Base-by-base conservation (phyloP, 1,140 invertebrate genomes). In the Megalopta genalis region DNA sequence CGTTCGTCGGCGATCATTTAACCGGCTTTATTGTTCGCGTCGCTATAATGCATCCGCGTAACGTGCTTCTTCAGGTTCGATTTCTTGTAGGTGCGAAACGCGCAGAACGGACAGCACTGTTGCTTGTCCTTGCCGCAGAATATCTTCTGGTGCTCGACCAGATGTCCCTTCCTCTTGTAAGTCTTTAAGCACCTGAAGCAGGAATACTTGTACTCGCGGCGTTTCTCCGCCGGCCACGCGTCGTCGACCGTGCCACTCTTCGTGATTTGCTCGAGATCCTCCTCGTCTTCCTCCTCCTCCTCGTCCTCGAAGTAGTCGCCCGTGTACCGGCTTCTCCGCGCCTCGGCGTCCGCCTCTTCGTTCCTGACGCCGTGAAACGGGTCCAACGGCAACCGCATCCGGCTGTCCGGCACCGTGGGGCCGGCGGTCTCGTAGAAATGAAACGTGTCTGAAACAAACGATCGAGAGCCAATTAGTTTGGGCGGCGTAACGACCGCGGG, bases 61-160 rank as follows among this genome's bases (percentile, higher is more conserved):
- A 73, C 16, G 27, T 73, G 60, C 12, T 64, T 73, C 42, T 64
- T 73, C 60, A 52, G 63, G 0, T 64, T 73, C 1, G 71, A 73
- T 3, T 64, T 73, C 60, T 49, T 64, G 42, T 73, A 64, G 1
- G 60, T 64, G 10, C 71, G 71, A 12, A 64, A 73, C n/a, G 7
- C 27, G 25, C 71, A 64, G 7, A n/a, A 65, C 0, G 71, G 71
- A 3, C 60, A 73, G 27, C 42, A 69, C n/a, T 60, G 25, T 1
- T 62, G 37, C 6, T 68, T 59, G 8, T 76, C 62, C 7, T 76
- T 76, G 25, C 52, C 39, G 16, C 65, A 60, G 21, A 76, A 69
- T 59, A 68, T 76, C 23, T 32, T 67, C 7, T 68, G 64, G n/a
- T 68, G 49, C 4, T 76, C 64, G 5, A 68, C 37, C 54, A 59